These are phyloP conservation scores for Pherbina coryleti DNA, from an alignment of 2,888 invertebrate species.

Conservation along the genomic window DNA sequence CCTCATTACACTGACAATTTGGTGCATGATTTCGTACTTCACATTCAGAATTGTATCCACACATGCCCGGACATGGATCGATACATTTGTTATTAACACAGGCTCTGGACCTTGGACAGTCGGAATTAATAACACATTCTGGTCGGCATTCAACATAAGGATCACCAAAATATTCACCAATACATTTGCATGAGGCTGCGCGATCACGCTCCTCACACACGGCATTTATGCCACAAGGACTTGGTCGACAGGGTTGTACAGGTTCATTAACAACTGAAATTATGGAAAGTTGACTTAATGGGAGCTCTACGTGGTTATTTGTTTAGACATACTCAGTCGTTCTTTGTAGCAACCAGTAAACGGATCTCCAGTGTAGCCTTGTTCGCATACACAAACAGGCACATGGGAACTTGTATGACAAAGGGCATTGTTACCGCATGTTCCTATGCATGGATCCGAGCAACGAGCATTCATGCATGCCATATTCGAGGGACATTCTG, in stretches of 20 bases:
- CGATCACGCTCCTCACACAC: conserved; percentile 76
- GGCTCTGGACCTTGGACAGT: conserved; percentile 75
- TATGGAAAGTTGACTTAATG: conserved; percentile 12
- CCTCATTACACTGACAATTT: conserved; percentile 74
- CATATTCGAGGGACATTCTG: conserved; percentile 71
- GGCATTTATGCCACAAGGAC: conserved; percentile 79
- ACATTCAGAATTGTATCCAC: conserved; percentile 84
- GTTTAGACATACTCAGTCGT: conserved; percentile 69
- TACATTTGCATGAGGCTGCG: conserved; percentile 76
- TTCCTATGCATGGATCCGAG: conserved; percentile 76
- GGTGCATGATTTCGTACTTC: conserved; percentile 77
- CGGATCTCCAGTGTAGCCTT: conserved; percentile 76
- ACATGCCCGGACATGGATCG: conserved; percentile 87
- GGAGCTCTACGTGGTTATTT: not conserved
- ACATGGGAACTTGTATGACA: conserved; percentile 74
- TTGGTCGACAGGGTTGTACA: conserved; percentile 74
- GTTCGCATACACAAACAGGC: conserved; percentile 71
- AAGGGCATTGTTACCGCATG: conserved; percentile 77
- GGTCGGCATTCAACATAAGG: conserved; percentile 78
- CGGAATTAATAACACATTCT: conserved; percentile 77
- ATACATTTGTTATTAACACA: conserved; percentile 83
- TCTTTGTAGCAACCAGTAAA: conserved; percentile 72
- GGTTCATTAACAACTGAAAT: conserved; percentile 70
- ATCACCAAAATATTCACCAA: conserved; percentile 76
- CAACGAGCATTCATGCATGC: conserved; percentile 72